Conservation (phyloP, 2,797 vertebrate species). For the Malacoraja senta region DNA sequence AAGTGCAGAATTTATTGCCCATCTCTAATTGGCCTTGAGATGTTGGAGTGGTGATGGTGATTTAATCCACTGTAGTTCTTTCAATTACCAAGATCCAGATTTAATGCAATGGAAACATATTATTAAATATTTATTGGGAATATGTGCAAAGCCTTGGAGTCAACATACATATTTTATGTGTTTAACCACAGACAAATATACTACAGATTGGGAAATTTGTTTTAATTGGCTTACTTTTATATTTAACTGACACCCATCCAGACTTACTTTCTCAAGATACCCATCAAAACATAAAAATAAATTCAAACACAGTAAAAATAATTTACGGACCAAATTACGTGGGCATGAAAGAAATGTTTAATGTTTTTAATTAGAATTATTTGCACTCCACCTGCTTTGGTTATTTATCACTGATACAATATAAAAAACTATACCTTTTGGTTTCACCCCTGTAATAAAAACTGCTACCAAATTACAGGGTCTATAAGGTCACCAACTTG, state of each 20-base stretch:
- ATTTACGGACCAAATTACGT: not conserved
- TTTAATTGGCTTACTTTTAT: not conserved
- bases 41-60: too few relatives aligned
- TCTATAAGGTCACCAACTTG: conserved; percentile 7
- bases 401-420: too few relatives aligned
- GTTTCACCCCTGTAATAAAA: not conserved
- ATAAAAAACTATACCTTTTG: not conserved
- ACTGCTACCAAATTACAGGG: not conserved
- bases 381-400: not conserved
- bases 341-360: not conserved
- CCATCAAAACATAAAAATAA: not conserved
- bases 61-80: too few relatives aligned
- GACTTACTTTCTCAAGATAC: not conserved
- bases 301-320: not conserved
- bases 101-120: not conserved
- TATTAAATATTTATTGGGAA: not conserved
- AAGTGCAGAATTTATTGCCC: too few relatives aligned
- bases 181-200: not conserved
- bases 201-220: not conserved
- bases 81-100: too few relatives aligned
- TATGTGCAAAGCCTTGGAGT: not conserved
- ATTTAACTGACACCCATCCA: not conserved
- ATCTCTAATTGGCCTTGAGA: too few relatives aligned
- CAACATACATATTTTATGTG: not conserved
- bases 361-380: not conserved